A percentile compares a stretch with the other conserved stretches of the same genome.
Evolutionary conservation across 2,797 vertebrate genomes (phyloP).

Genomic region (Pseudochirops corinnae): DNA sequence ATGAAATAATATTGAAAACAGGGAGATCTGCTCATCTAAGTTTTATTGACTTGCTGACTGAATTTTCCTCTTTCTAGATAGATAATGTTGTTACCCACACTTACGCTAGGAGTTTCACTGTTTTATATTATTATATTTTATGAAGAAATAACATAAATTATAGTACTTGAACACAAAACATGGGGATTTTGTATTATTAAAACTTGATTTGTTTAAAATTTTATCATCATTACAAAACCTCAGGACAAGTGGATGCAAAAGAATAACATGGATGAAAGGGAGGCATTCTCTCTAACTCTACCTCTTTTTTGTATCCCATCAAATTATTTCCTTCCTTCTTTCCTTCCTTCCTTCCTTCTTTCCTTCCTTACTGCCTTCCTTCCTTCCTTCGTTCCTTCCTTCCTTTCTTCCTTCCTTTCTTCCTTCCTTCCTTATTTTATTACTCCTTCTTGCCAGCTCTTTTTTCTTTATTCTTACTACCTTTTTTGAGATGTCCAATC

Average conservation of each 20-base stretch:
- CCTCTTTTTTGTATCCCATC: constrained; percentile 35
- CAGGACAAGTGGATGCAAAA: constrained; percentile 61
- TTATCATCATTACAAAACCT: constrained; percentile 67
- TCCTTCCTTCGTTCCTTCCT: too few relatives aligned
- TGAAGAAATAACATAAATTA: constrained; percentile 58
- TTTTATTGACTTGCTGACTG: not conserved
- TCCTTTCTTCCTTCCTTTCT: too few relatives aligned
- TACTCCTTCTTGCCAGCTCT: constrained; percentile 17
- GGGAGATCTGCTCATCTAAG: not conserved
- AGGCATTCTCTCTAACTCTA: not conserved
- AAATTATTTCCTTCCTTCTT: not conserved
- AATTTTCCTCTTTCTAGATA: not conserved
- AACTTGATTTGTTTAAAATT: constrained; percentile 61
- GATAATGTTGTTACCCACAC: constrained; percentile 22
- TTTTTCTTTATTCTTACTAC: constrained; percentile 32
- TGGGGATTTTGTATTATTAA: constrained; percentile 53
- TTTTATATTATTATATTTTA: constrained; percentile 55
- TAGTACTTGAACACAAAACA: constrained; percentile 63
- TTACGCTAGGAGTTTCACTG: constrained; percentile 28
- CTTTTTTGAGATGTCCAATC: not conserved
- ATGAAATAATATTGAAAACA: not conserved
- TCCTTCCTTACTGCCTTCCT: too few relatives aligned
- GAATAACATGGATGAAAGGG: constrained; percentile 62
- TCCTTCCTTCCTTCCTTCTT: not conserved
- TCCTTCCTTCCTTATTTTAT: too few relatives aligned